Conservation (phyloP, 1,140 invertebrate species). For the Penaeus indicus region DNA sequence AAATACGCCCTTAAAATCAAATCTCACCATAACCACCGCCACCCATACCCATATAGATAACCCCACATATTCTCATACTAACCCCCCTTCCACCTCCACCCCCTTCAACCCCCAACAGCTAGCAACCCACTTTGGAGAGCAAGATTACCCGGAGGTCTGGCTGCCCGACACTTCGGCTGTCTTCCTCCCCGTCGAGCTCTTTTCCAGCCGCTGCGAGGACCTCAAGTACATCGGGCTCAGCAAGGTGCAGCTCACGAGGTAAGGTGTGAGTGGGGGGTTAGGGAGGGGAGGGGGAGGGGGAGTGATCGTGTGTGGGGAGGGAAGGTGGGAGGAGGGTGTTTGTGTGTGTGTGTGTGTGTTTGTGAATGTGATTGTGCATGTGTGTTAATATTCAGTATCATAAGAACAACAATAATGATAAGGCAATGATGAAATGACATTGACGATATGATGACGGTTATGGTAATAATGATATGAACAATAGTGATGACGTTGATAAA, state of each 20-base stretch:
- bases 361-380: neutral
- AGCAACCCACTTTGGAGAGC: slow-evolving; percentile 48
- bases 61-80: neutral
- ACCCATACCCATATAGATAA: too few species aligned
- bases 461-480: too few species aligned
- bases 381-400: neutral
- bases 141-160: slow-evolving; percentile 56
- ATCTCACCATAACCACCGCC: neutral
- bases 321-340: slow-evolving; percentile 11
- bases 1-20: neutral
- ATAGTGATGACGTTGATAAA: too few species aligned
- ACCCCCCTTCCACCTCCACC: neutral
- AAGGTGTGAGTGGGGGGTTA: neutral
- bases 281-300: neutral
- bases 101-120: slow-evolving; percentile 15
- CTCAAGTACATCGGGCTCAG: slow-evolving; percentile 64
- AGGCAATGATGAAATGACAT: too few species aligned
- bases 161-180: slow-evolving; percentile 44
- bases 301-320: too few species aligned
- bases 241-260: slow-evolving; percentile 63
- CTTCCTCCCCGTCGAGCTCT: slow-evolving; percentile 60
- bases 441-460: too few species aligned
- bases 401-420: too few species aligned
- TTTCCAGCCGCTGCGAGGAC: slow-evolving; percentile 61
- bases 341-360: too few species aligned